Percentiles rank a stretch among this genome's conserved stretches.
phyloP scores from a whole-genome alignment of 2,797 vertebrate species.

The Pterois miles region DNA sequence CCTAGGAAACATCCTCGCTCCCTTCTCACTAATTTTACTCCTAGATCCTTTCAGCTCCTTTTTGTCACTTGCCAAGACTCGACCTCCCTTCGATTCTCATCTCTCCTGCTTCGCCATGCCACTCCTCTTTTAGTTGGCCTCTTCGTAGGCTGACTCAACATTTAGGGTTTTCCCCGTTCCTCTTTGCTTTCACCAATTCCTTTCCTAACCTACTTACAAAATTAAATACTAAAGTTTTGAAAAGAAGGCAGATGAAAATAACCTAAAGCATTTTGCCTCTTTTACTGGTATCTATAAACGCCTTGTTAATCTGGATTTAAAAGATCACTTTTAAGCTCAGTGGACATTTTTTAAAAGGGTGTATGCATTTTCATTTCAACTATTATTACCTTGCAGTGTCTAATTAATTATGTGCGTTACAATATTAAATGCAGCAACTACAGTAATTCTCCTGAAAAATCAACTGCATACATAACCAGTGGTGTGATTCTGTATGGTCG shows the following conservation, averaged over 20 bases:
- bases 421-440: neutral
- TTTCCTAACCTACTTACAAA: neutral
- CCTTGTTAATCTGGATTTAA: neutral
- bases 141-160: slow-evolving; percentile 1
- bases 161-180: neutral
- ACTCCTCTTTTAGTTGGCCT: neutral
- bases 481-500: slow-evolving; percentile 46
- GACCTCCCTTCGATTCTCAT: neutral
- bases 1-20: slow-evolving; percentile 58
- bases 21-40: slow-evolving; percentile 25
- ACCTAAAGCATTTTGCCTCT: neutral
- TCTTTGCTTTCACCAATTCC: neutral
- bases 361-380: neutral
- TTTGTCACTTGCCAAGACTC: slow-evolving; percentile 1
- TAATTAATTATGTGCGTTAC: neutral
- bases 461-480: neutral
- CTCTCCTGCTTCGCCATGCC: neutral
- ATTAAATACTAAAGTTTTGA: neutral
- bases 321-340: slow-evolving; percentile 43
- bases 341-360: slow-evolving; percentile 45
- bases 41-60: slow-evolving; percentile 20
- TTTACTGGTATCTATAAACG: neutral
- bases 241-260: neutral
- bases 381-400: neutral
- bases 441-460: neutral